phyloP scores from a whole-genome alignment of 1,140 invertebrate species.

The Hycleus cichorii region DNA sequence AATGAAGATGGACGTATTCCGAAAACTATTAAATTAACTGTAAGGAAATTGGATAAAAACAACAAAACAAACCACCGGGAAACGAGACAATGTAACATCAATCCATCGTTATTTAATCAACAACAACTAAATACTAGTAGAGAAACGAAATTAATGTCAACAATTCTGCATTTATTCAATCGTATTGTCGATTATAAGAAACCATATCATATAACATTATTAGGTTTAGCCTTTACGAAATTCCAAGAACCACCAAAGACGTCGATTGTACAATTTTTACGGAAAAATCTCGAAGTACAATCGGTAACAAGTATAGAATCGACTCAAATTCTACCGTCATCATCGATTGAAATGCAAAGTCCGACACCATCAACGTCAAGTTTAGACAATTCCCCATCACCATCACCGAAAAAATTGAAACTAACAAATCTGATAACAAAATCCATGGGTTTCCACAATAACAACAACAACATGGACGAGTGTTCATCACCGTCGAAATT shows the following conservation, averaged over 20 bases:
- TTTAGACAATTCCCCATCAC: conserved; percentile 51
- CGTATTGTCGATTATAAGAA: conserved; percentile 62
- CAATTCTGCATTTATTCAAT: conserved; percentile 66
- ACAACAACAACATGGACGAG: conserved; percentile 40
- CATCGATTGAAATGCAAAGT: neutral
- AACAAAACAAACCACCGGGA: conserved; percentile 57
- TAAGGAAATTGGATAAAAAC: conserved; percentile 58
- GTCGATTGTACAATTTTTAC: conserved; percentile 35
- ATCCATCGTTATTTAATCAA: conserved; percentile 53
- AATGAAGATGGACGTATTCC: conserved; percentile 69
- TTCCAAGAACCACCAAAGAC: conserved; percentile 42
- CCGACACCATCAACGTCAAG: conserved; percentile 39
- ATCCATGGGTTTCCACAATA: conserved; percentile 36
- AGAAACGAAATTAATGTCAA: conserved; percentile 58
- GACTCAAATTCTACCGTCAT: neutral
- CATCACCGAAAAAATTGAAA: conserved; percentile 60
- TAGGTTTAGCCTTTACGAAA: conserved; percentile 71
- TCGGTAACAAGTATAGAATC: conserved; percentile 55
- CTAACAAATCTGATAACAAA: conserved; percentile 43
- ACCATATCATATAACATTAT: conserved; percentile 67
- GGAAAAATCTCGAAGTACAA: conserved; percentile 62
- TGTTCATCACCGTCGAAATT: conserved; percentile 54
- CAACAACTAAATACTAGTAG: conserved; percentile 45
- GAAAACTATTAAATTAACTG: conserved; percentile 60
- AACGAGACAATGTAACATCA: conserved; percentile 62